Evolutionary conservation across 2,888 invertebrate species (phyloP).

Genomic region (Amphipoea lucens): DNA sequence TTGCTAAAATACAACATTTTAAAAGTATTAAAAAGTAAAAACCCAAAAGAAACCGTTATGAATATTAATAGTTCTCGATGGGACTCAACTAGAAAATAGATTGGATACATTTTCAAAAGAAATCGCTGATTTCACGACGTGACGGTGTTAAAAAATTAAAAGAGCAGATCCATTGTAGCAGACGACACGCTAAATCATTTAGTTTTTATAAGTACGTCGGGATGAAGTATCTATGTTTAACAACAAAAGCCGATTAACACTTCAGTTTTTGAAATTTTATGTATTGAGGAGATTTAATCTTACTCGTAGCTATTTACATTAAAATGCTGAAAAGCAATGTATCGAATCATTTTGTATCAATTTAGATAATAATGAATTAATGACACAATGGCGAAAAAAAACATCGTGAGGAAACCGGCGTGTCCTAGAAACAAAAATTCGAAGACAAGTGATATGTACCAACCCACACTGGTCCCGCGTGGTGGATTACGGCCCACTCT

Average conservation of each 20-base stretch:
- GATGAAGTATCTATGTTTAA: background rate
- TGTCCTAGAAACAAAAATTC: too few species aligned
- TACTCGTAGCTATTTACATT: too few species aligned
- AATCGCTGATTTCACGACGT: conserved; percentile 48
- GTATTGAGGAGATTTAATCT: too few species aligned
- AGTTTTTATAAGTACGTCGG: too few species aligned
- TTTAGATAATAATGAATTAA: background rate
- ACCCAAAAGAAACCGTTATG: conserved; percentile 26
- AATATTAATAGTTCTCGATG: conserved; percentile 48
- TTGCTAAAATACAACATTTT: background rate
- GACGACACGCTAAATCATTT: conserved; percentile 5
- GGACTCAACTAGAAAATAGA: conserved; percentile 40
- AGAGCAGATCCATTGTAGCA: background rate
- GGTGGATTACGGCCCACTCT: too few species aligned
- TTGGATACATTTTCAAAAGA: conserved; percentile 39
- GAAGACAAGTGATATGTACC: too few species aligned
- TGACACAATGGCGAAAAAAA: too few species aligned
- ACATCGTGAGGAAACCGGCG: too few species aligned
- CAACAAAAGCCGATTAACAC: background rate
- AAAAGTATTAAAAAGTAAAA: conserved; percentile 18
- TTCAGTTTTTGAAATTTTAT: background rate
- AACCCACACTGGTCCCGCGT: too few species aligned
- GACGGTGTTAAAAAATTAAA: conserved; percentile 32
- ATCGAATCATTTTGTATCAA: background rate
- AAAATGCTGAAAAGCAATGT: too few species aligned